Conservation (phyloP, 1,140 invertebrate species). For the Solenopsis invicta region DNA sequence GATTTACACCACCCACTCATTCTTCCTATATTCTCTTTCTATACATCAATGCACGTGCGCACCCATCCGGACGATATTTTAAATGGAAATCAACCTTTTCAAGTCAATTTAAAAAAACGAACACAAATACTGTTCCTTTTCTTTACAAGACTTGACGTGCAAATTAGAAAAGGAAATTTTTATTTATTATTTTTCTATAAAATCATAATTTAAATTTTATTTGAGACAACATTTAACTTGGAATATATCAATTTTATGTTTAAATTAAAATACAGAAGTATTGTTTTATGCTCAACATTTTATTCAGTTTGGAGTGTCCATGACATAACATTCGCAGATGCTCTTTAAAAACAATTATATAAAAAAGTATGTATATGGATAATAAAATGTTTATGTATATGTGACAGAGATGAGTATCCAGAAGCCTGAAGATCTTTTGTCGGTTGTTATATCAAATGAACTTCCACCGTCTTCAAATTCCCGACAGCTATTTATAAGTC, state of each 20-base stretch:
- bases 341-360: too few species aligned
- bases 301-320: neutral
- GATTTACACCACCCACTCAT: neutral
- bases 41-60: neutral
- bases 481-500: constrained; percentile 78
- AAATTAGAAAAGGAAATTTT: neutral
- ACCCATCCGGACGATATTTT: neutral
- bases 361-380: neutral
- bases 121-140: neutral
- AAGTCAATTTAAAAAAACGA: neutral
- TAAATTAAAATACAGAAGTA: neutral
- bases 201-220: neutral
- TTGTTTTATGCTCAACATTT: neutral
- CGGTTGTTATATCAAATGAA: constrained; percentile 76
- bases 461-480: constrained; percentile 76
- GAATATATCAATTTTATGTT: neutral
- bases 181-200: neutral
- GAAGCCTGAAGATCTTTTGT: constrained; percentile 77
- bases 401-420: constrained; percentile 74
- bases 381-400: neutral
- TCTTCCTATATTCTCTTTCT: neutral
- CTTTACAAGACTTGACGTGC: neutral
- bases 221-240: neutral
- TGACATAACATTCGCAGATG: too few species aligned
- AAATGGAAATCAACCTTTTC: neutral